phyloP scores from a whole-genome alignment of 2,888 invertebrate species.

The Heteromurus nitidus region DNA sequence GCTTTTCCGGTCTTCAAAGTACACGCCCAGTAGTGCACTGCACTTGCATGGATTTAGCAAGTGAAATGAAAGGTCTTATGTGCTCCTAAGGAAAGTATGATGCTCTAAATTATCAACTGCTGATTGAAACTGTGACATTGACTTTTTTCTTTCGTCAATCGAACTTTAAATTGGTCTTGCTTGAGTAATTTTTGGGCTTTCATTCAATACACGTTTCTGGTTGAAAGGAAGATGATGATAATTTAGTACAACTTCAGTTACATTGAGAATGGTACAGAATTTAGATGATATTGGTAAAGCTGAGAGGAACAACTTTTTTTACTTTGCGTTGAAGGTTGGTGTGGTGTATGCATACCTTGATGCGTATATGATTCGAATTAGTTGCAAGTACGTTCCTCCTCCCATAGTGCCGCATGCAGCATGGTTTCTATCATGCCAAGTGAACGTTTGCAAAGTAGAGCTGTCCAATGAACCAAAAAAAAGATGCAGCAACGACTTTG shows the following conservation, averaged over 20 bases:
- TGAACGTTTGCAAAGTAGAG: conserved; percentile 46
- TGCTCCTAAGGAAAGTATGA: too few relatives aligned
- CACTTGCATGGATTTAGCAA: too few relatives aligned
- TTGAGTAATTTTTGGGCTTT: background rate
- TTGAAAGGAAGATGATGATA: conserved; percentile 2
- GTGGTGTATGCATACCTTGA: too few relatives aligned
- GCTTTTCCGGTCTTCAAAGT: too few relatives aligned
- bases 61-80: too few relatives aligned
- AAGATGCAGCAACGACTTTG: conserved; percentile 32
- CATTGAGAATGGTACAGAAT: too few relatives aligned
- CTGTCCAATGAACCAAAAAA: conserved; percentile 54
- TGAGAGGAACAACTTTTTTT: background rate
- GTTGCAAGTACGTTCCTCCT: too few relatives aligned
- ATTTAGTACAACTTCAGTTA: conserved; percentile 7
- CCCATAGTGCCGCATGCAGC: too few relatives aligned
- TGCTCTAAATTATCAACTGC: background rate
- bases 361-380: too few relatives aligned
- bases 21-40: too few relatives aligned
- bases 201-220: conserved; percentile 1
- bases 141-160: background rate
- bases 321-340: too few relatives aligned
- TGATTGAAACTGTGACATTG: conserved; percentile 5
- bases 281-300: background rate
- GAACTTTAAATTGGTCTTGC: background rate
- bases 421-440: too few relatives aligned